Evolutionary conservation across 2,113 vertebrate species (phyloP), one percentile per base, ranked within the genome.

Genomic region (Dicerorhinus sumatrensis): DNA sequence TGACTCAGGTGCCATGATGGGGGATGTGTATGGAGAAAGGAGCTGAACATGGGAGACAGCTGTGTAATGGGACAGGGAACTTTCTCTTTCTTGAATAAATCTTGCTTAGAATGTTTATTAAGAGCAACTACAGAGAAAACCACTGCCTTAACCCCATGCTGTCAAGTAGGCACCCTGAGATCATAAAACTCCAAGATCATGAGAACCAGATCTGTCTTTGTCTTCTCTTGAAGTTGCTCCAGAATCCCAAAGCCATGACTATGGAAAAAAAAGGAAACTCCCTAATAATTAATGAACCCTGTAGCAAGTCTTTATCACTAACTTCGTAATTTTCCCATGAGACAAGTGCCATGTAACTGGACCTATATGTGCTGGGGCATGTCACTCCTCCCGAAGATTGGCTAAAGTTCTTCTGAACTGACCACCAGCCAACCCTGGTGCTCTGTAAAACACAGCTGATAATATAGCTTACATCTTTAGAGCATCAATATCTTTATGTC

Each of bases 61-160:
- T 87, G 29, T 85, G 81, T 69, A 85, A 33, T 63, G 3, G 67
- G 51, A 36, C 60, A 90, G 31, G 72, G 21, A 39, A 62, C 46
- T 75, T 83, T 69, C 73, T 94, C 54, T 69, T 82, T 90, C 73
- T 87, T 54, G 36, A 95, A 62, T 54, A 54, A 79, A 33, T 10
- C 10, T 76, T 95, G 39, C 31, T 91, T 51, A 60, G 70, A 60
- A 89, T 80, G 46, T 77, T 77, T 70, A 96, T 25, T 86, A 85
- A 58, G 9, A 91, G 25, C 10, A 81, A 56, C 5, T 69, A 2
- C 36, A 90, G 65, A 76, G n/a, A 89, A 96, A 94, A 79, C 7
- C 54, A 51, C 18, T 92, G 69, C 17, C 33, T 13, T 90, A 81
- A 42, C 3, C 25, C 81, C 25, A 58, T 36, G 27, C 27, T 77